A percentile compares a stretch with the other conserved stretches of the same genome.
Conservation (phyloP, 2,888 invertebrate genomes). For the Tachystola acroxantha region DNA sequence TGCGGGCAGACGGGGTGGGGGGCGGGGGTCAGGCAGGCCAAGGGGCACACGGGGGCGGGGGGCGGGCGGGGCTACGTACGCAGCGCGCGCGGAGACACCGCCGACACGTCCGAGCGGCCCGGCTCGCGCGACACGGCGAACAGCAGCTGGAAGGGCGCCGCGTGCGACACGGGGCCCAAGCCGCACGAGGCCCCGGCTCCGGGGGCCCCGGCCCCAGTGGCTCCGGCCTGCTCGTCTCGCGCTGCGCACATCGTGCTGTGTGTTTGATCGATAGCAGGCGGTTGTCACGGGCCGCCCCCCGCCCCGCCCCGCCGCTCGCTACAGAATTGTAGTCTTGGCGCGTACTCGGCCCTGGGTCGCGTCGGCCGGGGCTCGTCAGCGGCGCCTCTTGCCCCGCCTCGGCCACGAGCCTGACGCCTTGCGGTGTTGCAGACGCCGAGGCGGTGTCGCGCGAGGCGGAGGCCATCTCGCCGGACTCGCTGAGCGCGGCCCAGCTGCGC, state of each 20-base stretch:
- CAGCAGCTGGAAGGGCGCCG: slow-evolving; percentile 55
- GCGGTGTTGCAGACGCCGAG: slow-evolving; percentile 86
- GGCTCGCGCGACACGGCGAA: slow-evolving; percentile 58
- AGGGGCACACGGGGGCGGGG: background rate
- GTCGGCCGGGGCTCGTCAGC: no score
- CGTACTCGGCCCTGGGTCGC: no score
- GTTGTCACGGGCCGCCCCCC: background rate
- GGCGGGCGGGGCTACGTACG: slow-evolving; percentile 33
- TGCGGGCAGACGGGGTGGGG: slow-evolving; percentile 17
- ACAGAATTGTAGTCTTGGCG: no score
- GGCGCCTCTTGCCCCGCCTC: no score
- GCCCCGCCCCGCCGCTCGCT: background rate
- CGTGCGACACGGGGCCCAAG: slow-evolving; percentile 18
- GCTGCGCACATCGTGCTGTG: no score
- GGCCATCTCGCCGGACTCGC: slow-evolving; percentile 95
- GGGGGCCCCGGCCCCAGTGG: slow-evolving; percentile 5
- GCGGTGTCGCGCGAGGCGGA: slow-evolving; percentile 95
- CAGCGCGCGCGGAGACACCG: slow-evolving; percentile 48
- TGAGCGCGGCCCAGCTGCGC: slow-evolving; percentile 95
- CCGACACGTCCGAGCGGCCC: slow-evolving; percentile 60
- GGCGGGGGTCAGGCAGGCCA: background rate
- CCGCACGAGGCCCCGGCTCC: slow-evolving; percentile 10
- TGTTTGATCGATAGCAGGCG: background rate
- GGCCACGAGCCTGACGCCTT: background rate
- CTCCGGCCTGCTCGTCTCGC: background rate